phyloP scores from a whole-genome alignment of 1,140 invertebrate species.

The Cyclargus thomasi region DNA sequence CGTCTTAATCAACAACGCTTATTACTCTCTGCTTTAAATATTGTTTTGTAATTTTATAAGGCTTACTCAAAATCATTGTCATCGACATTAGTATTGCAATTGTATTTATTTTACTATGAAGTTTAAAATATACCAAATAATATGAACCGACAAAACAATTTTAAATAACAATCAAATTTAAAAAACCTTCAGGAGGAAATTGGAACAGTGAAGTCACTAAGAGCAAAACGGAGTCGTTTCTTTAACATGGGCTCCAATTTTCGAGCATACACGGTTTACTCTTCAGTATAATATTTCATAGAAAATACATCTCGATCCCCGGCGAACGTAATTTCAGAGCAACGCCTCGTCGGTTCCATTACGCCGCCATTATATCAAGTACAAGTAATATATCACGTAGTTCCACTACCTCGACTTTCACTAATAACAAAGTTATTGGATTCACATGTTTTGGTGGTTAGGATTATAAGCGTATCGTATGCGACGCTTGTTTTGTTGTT shows the following conservation, averaged over 20 bases:
- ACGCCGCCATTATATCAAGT: background rate
- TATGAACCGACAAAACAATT: background rate
- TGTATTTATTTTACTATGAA: no score
- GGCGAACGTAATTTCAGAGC: background rate
- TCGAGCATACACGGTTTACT: slow-evolving; percentile 2
- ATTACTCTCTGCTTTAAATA: background rate
- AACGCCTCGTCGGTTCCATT: slow-evolving; percentile 1
- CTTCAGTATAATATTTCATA: slow-evolving; percentile 11
- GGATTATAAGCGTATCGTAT: background rate
- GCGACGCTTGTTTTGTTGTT: background rate
- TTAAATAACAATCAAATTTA: background rate
- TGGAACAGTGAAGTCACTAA: background rate
- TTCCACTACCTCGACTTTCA: background rate
- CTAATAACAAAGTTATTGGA: background rate
- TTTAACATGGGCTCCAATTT: background rate
- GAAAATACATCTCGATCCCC: slow-evolving; percentile 4
- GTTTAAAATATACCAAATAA: no score
- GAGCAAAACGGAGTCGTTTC: background rate
- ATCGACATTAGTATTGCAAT: no score
- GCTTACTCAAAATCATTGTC: no score
- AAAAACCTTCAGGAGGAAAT: no score
- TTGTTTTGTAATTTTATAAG: no score
- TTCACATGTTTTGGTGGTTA: background rate
- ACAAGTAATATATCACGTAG: background rate
- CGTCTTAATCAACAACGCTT: background rate